Conservation (phyloP, 2,797 vertebrate genomes). For the Saguinus oedipus region DNA sequence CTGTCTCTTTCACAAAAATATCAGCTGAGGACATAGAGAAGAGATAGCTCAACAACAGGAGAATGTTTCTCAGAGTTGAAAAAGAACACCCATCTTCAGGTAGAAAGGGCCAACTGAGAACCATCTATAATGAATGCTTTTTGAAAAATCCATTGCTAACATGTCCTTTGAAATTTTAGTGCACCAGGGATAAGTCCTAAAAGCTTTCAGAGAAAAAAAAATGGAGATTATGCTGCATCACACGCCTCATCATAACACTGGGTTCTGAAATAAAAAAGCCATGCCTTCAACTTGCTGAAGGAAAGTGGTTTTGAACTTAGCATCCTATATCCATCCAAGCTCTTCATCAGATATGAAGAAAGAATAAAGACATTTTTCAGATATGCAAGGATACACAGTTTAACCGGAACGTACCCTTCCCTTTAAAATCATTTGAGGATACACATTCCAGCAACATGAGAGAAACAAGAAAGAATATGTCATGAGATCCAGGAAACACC, state of each 20-base stretch:
- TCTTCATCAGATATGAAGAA: not conserved
- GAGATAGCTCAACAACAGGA: not conserved
- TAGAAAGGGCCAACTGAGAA: not conserved
- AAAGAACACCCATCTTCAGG: not conserved
- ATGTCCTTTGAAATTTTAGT: not conserved
- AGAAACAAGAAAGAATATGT: not conserved
- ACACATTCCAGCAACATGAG: not conserved
- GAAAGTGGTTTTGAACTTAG: not conserved
- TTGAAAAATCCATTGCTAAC: not conserved
- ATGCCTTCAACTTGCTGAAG: not conserved
- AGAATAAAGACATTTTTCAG: conserved; percentile 2
- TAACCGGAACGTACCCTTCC: not conserved
- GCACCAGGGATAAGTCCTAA: not conserved
- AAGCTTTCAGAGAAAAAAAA: not conserved
- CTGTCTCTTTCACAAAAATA: not conserved
- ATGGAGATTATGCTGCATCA: not conserved
- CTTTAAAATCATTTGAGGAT: conserved; percentile 1
- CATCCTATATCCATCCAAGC: not conserved
- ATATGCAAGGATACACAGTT: not conserved
- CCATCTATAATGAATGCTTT: not conserved
- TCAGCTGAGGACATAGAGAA: not conserved
- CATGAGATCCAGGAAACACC: not conserved
- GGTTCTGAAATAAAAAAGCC: not conserved
- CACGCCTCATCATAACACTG: not conserved
- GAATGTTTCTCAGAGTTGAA: not conserved